These are phyloP conservation scores for Drosophila funebris DNA, from an alignment of 1,140 invertebrate species.

Conservation along the genomic window DNA sequence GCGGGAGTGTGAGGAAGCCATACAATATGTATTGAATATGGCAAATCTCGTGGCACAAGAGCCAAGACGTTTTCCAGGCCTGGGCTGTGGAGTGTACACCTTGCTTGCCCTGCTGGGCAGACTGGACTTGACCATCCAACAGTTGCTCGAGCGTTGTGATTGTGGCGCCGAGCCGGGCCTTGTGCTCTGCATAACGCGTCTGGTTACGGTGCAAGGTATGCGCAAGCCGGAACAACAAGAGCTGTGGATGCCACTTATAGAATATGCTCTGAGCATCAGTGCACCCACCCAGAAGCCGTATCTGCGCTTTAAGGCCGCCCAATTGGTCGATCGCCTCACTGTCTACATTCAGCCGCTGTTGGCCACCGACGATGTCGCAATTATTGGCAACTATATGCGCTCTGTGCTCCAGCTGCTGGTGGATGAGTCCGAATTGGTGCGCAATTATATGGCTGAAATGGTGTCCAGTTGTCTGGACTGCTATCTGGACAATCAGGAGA, in stretches of 20 bases:
- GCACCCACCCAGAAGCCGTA: constrained; percentile 35
- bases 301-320: constrained; percentile 39
- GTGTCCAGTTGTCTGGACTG: constrained; percentile 22
- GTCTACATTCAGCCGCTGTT: constrained; percentile 12
- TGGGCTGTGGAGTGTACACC: constrained; percentile 10
- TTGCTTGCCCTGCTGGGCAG: constrained; percentile 26
- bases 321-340: constrained; percentile 23
- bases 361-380: constrained; percentile 22
- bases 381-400: constrained; percentile 45
- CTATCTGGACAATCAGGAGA: background rate
- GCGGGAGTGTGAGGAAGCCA: constrained; percentile 7
- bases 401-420: constrained; percentile 65
- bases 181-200: constrained; percentile 28
- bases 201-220: background rate
- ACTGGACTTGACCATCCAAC: background rate
- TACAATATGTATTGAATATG: constrained; percentile 8
- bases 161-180: constrained; percentile 40
- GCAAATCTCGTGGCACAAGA: background rate
- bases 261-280: constrained; percentile 23
- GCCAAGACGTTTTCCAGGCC: background rate
- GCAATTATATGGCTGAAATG: constrained; percentile 52
- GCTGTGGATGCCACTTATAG: constrained; percentile 19
- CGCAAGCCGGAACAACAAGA: background rate
- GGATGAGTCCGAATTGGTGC: constrained; percentile 70
- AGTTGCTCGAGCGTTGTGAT: constrained; percentile 9